These are phyloP conservation scores for Megaptera novaeangliae DNA, from an alignment of 2,113 vertebrate species.

Conservation along the genomic window DNA sequence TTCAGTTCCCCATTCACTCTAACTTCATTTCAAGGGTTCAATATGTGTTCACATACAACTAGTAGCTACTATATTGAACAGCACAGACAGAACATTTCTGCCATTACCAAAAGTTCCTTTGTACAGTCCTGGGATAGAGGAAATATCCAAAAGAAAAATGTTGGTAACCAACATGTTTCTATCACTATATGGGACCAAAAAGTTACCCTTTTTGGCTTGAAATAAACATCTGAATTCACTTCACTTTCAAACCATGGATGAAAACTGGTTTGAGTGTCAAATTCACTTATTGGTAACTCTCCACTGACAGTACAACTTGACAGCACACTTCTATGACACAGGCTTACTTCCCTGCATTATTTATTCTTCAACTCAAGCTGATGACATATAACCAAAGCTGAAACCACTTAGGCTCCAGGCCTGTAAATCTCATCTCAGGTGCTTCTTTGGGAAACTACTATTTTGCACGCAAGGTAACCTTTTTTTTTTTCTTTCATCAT, in stretches of 20 bases:
- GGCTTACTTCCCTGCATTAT: background rate
- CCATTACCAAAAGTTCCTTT: background rate
- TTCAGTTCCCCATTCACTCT: background rate
- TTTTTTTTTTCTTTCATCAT: background rate
- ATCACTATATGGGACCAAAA: background rate
- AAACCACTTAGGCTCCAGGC: background rate
- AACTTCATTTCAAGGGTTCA: background rate
- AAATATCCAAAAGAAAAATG: background rate
- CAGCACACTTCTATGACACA: background rate
- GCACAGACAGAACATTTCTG: background rate
- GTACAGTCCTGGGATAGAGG: background rate
- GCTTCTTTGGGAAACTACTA: conserved; percentile 33
- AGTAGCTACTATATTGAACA: background rate
- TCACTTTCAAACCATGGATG: background rate
- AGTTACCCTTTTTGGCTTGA: background rate
- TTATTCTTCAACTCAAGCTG: background rate
- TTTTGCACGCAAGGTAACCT: conserved; percentile 20
- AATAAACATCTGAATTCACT: background rate
- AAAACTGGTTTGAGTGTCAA: background rate
- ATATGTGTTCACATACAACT: background rate
- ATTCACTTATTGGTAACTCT: background rate
- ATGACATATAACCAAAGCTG: background rate
- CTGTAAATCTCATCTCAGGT: background rate
- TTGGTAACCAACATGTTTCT: background rate
- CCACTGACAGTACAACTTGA: background rate